Evolutionary conservation across 1,140 invertebrate genomes (phyloP), one percentile per base, ranked within the genome.

Genomic region (Tigriopus japonicus): DNA sequence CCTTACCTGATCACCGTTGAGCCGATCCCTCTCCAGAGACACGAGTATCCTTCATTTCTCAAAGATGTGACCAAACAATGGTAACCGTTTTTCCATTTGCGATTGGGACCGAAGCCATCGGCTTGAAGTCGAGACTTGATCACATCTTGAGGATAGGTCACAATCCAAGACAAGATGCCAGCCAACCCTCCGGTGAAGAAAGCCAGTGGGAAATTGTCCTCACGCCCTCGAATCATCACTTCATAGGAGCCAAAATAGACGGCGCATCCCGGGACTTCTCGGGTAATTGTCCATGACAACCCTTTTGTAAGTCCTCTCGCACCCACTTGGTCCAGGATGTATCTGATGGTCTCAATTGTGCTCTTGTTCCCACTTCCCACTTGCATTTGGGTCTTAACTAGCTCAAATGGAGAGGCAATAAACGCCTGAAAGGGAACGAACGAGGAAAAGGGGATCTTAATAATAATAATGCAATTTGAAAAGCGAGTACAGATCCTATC

Each of bases 91-190:
- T 70, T 69, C 67, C 88, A 91, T 62, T 74, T 73, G 10, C 71
- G 70, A 9, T 56, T 64, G 12, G 68, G 66, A 54, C 62, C 72
- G 15, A 77, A 68, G 0, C 75, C 75, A 66, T 91, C 85, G 3
- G 82, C 81, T 73, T 95, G 90, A 35, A 91, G 71, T 52, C 87
- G 75, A 0, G 89, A 87, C 69, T 95, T 95, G 7, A 94, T 73
- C 0, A 93, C 85, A 71, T 95, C 91, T 1, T 89, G 69, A 0
- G 91, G 91, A 69, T 92, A 94, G 1, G 82, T 79, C 1, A 86
- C 64, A 0, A 88, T 64, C 91, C 91, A 95, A 0, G 88, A 92
- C 0, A 79, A 67, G 19, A 80, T 77, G n/a, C 90, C 88, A 0
- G 87, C 86, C 0, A 82, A 51, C 6, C 90, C 89, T 17, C 89